phyloP scores from a whole-genome alignment of 1,140 invertebrate species.

The Coptotermes formosanus region DNA sequence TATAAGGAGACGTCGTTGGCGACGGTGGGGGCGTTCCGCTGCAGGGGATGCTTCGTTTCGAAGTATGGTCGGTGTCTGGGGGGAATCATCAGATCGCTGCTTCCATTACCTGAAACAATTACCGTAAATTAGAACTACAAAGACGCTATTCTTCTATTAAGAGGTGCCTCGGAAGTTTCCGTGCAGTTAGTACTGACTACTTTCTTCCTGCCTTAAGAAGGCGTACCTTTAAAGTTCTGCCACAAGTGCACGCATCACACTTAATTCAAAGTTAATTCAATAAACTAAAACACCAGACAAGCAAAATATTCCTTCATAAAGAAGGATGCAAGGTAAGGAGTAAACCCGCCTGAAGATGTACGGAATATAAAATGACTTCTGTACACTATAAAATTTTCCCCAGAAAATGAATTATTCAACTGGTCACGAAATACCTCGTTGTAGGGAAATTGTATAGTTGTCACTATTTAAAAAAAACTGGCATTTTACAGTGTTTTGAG shows the following conservation, averaged over 20 bases:
- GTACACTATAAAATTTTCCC: no score
- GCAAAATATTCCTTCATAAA: background rate
- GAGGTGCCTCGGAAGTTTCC: background rate
- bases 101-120: conserved; percentile 13
- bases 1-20: background rate
- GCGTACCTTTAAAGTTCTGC: background rate
- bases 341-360: no score
- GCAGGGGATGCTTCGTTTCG: background rate
- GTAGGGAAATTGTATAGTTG: no score
- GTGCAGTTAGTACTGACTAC: background rate
- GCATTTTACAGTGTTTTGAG: no score
- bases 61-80: background rate
- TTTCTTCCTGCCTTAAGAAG: background rate
- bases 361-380: no score
- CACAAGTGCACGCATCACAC: background rate
- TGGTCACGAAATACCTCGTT: no score
- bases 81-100: background rate
- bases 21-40: background rate
- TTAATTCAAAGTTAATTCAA: background rate
- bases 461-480: no score
- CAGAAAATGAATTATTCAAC: no score
- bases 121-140: background rate
- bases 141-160: background rate
- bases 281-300: background rate
- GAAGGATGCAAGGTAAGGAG: background rate